Base-by-base conservation (phyloP, 2,113 vertebrate genomes). In the Accipiter cooperii region DNA sequence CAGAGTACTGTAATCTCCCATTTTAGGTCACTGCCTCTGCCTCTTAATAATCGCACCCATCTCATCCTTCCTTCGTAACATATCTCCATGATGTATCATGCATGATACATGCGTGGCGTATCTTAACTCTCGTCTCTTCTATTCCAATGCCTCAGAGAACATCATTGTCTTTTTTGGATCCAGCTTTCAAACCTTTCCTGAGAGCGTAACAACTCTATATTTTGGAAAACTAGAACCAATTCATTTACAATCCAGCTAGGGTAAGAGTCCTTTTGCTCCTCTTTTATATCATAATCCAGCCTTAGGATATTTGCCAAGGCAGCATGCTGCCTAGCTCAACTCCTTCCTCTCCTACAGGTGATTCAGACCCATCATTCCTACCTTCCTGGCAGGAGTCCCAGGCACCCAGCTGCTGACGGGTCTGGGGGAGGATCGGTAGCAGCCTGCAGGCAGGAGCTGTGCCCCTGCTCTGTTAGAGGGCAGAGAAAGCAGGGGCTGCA, bases 401-500 rank as follows among this genome's bases (percentile, higher is more conserved):
- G 13, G 36, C 55, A 54, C 55, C 15, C 20, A 38, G 36, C 42
- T 24, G 36, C 81, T 44, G 46, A 13, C 2, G 14, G 58, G 17
- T 10, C 24, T 31, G 58, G 38, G 8, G 28, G 36, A 18, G 36
- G 34, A 8, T 3, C 2, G 1, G 28, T 3, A 22, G 52, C 22
- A 84, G 54, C 40, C n/a, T 8, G 4, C 5, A 16, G 20, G 49
- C 51, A 68, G 86, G 49, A 64, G 52, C 58, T 57, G 63, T 24
- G 47, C 44, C 47, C 0, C 0, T 17, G 49, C 38, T 29, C 36
- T 42, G 20, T 33, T 6, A 24, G 42, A 19, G 18, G 26, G 46
- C 42, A 83, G 47, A 44, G 34, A 29, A 49, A 33, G 57, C 13
- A n/a, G 1, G 34, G 40, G 42, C 40, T 94, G 70, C 55, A 78